A percentile compares a stretch with the other conserved stretches of the same genome.
phyloP scores from a whole-genome alignment of 1,140 invertebrate genomes.

The Maniola jurtina region DNA sequence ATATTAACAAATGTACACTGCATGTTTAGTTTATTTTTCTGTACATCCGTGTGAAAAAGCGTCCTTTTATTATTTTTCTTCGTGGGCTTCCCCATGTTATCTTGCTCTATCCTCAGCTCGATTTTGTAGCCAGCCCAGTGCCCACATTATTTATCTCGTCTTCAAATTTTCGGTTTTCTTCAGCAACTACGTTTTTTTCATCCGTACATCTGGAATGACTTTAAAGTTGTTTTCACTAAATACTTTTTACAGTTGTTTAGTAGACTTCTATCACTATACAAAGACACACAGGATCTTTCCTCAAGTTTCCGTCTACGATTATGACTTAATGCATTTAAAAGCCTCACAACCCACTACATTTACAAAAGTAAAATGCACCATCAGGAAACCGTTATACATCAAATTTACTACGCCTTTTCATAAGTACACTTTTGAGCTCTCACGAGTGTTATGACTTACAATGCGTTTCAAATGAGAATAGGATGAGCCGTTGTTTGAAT shows the following conservation, averaged over 20 bases:
- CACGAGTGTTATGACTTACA: slow-evolving; percentile 9
- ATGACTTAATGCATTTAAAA: slow-evolving; percentile 32
- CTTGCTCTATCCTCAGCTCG: too few species aligned
- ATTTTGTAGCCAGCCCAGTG: too few species aligned
- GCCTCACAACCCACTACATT: slow-evolving; percentile 27
- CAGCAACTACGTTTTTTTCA: not conserved
- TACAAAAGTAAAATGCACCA: slow-evolving; percentile 23
- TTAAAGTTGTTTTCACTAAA: not conserved
- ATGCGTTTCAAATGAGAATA: slow-evolving; percentile 5
- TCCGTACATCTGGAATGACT: too few species aligned
- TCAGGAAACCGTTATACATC: slow-evolving; percentile 20
- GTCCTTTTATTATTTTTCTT: too few species aligned
- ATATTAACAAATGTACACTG: too few species aligned
- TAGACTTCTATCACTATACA: too few species aligned
- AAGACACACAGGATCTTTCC: slow-evolving; percentile 7
- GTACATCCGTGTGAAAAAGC: too few species aligned
- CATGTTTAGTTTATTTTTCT: too few species aligned
- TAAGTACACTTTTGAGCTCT: slow-evolving; percentile 24
- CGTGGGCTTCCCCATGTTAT: too few species aligned
- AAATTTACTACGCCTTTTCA: slow-evolving; percentile 18
- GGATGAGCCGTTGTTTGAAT: slow-evolving; percentile 7
- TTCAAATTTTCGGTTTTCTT: not conserved
- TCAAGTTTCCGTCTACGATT: slow-evolving; percentile 24
- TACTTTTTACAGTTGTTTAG: too few species aligned
- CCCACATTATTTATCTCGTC: too few species aligned